A percentile compares a stretch with the other conserved stretches of the same genome.
Conservation (phyloP, 2,113 vertebrate genomes). For the Callaeas wilsoni region DNA sequence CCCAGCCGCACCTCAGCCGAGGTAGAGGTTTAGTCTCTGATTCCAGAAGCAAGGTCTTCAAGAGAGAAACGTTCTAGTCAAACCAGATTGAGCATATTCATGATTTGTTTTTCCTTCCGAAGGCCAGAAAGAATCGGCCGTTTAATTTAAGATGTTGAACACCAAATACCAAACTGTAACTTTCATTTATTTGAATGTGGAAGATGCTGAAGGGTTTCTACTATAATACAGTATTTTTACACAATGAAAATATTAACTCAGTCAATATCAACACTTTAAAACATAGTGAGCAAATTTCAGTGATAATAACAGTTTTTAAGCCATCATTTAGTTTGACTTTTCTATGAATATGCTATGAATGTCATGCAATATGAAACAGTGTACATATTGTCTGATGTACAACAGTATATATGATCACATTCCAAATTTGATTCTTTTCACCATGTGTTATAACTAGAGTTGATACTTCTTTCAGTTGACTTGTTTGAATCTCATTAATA, state of each 20-base stretch:
- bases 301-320: slow-evolving; percentile 23
- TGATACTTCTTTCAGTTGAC: slow-evolving; percentile 52
- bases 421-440: slow-evolving; percentile 49
- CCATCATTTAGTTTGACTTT: slow-evolving; percentile 56
- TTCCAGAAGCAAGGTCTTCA: slow-evolving; percentile 35
- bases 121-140: neutral
- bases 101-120: slow-evolving; percentile 7
- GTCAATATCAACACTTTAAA: slow-evolving; percentile 44
- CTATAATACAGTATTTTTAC: slow-evolving; percentile 62
- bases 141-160: slow-evolving; percentile 33
- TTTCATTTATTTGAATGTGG: slow-evolving; percentile 45
- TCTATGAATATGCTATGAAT: slow-evolving; percentile 60
- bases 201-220: slow-evolving; percentile 52
- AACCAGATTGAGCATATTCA: slow-evolving; percentile 43
- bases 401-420: slow-evolving; percentile 57
- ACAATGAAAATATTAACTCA: slow-evolving; percentile 45
- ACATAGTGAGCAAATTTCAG: slow-evolving; percentile 24
- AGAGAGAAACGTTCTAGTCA: slow-evolving; percentile 4
- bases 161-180: slow-evolving; percentile 44
- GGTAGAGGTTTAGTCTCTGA: slow-evolving; percentile 11
- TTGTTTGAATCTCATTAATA: slow-evolving; percentile 61
- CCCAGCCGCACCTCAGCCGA: slow-evolving; percentile 13
- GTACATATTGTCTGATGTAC: slow-evolving; percentile 57
- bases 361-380: slow-evolving; percentile 54
- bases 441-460: slow-evolving; percentile 47